Evolutionary conservation across 2,113 vertebrate species (phyloP).

Genomic region (Silurus meridionalis): DNA sequence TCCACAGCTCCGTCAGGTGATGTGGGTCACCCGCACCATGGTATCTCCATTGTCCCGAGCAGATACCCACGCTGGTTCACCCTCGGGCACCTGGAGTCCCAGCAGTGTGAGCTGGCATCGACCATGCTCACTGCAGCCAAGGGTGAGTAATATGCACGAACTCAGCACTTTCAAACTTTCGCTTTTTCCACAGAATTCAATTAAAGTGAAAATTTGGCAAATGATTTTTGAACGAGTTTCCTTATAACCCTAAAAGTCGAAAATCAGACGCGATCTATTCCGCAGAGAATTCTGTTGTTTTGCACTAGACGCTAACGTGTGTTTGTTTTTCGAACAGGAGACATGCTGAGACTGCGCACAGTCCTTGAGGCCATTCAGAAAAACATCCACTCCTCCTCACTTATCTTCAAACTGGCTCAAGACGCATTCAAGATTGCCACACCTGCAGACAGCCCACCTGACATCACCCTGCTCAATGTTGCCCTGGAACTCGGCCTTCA

Average conservation of each 20-base stretch:
- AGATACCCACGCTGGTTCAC: constrained; percentile 98
- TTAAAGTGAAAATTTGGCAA: background rate
- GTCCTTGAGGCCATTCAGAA: constrained; percentile 98
- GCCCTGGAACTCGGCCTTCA: constrained; percentile 94
- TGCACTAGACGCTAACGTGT: background rate
- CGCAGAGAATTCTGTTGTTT: background rate
- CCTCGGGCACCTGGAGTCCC: constrained; percentile 95
- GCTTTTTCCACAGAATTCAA: background rate
- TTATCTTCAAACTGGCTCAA: constrained; percentile 98
- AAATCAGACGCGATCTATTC: background rate
- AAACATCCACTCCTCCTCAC: constrained; percentile 96
- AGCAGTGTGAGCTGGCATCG: constrained; percentile 97
- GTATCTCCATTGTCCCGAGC: constrained; percentile 93
- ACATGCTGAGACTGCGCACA: constrained; percentile 90
- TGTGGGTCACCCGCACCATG: constrained; percentile 88
- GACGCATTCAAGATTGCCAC: constrained; percentile 98
- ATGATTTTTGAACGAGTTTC: background rate
- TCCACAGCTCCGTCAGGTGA: constrained; percentile 85
- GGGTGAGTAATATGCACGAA: constrained; percentile 65
- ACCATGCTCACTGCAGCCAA: constrained; percentile 97
- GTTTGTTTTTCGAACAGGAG: constrained; percentile 72
- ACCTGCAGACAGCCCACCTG: constrained; percentile 87
- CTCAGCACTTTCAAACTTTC: background rate
- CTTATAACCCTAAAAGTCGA: background rate
- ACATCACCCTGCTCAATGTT: constrained; percentile 94